Base-by-base conservation (phyloP, 1,140 invertebrate genomes). In the Myzus persicae region DNA sequence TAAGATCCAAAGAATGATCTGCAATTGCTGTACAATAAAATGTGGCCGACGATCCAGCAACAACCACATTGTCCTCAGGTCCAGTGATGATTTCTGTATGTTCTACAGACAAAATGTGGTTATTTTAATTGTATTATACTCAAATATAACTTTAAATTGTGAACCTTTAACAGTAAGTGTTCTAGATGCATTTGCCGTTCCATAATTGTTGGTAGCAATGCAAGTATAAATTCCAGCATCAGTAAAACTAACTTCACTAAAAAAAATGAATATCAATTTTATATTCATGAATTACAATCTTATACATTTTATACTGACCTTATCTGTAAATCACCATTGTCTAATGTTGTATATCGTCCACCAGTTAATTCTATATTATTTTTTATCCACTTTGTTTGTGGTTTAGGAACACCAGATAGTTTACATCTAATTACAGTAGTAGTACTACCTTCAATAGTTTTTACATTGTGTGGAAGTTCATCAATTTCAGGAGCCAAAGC, bases 371-470 rank as follows among this genome's bases (percentile, higher is more conserved):
- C 97, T 94, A 97, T 96, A 38, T 96, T 97, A 94, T 98, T 97
- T 93, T 97, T 97, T 94, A 97, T 96, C 99, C 99, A 99, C 95
- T 98, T 98, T n/a, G 99, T 97, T 94, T 97, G 96, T 0, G 99
- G 98, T 95, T 98, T 98, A 2, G 99, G 99, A 3, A 99, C 99
- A 44, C 99, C 99, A 95, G 98, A 98, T 31, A 99, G 98, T 85
- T 97, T 96, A 95, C 99, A 99, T 26, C 96, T 98, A 94, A 99
- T 95, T 76, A 76, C 14, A 90, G 96, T 97, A 1, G 98, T 97
- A 81, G 97, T 96, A 85, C 97, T 96, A 1, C 98, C 98, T 94
- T 99, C 98, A 31, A 99, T 98, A 38, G 98, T 98, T 7, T 97
- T 96, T 88, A 97, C 96, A 94, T 98, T 96, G 44, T 96, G 96